These are phyloP conservation scores for Nannoperca australis DNA, from an alignment of 2,797 vertebrate species.

Conservation along the genomic window DNA sequence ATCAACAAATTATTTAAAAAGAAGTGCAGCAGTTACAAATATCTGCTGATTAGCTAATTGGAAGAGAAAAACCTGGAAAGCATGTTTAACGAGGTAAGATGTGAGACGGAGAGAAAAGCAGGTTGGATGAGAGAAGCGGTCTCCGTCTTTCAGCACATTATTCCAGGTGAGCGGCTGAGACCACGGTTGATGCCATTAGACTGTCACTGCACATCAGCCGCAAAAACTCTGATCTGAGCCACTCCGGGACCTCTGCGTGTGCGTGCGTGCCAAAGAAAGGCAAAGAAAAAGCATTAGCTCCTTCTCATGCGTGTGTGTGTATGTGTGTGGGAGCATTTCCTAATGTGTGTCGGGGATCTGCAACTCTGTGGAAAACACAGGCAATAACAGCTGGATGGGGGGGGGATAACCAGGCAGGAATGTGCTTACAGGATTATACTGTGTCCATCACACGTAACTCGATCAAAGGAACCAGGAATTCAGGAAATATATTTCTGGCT, in stretches of 20 bases:
- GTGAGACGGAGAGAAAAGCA: slow-evolving; percentile 16
- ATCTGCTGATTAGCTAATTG: background rate
- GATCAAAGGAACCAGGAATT: background rate
- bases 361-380: slow-evolving; percentile 12
- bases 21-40: background rate
- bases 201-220: slow-evolving; percentile 60
- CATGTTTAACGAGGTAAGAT: background rate
- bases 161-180: slow-evolving; percentile 46
- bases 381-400: slow-evolving; percentile 1
- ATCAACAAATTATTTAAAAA: background rate
- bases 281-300: too few species aligned
- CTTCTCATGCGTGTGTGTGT: background rate
- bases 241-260: background rate
- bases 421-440: background rate
- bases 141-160: slow-evolving; percentile 33
- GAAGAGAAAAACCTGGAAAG: background rate
- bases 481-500: background rate
- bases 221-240: slow-evolving; percentile 21
- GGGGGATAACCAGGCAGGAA: slow-evolving; percentile 7
- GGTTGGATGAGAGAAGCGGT: slow-evolving; percentile 2
- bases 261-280: background rate
- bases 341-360: slow-evolving; percentile 24
- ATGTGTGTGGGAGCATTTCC: slow-evolving; percentile 5
- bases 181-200: slow-evolving; percentile 51
- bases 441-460: background rate